phyloP scores from a whole-genome alignment of 53 echinoderm and acorn worm genomes.

The Actinopyga echinites region DNA sequence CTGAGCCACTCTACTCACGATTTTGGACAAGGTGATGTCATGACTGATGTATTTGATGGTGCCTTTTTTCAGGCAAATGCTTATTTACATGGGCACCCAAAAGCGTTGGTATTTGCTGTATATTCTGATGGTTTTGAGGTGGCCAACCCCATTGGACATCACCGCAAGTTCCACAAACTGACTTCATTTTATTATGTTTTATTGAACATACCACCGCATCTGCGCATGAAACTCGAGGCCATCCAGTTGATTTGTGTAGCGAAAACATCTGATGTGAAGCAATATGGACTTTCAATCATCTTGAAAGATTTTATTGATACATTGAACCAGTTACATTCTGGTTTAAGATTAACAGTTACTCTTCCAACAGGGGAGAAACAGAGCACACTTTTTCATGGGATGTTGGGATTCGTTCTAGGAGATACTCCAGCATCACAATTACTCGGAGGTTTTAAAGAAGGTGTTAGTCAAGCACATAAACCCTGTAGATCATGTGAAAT shows the following conservation, averaged over 20 bases:
- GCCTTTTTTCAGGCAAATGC: background rate
- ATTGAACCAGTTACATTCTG: constrained; percentile 7
- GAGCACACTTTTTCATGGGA: constrained; percentile 4
- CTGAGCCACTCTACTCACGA: background rate
- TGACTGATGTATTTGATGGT: constrained; percentile 20
- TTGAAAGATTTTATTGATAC: constrained; percentile 20
- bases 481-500: constrained; percentile 47
- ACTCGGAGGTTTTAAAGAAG: constrained; percentile 49
- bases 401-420: constrained; percentile 19
- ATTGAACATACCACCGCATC: constrained; percentile 38
- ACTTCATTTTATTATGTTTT: constrained; percentile 41
- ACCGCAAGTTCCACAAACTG: constrained; percentile 28
- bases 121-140: constrained; percentile 47
- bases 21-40: constrained; percentile 15
- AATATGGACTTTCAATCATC: constrained; percentile 4
- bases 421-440: constrained; percentile 51
- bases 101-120: constrained; percentile 22
- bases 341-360: constrained; percentile 13
- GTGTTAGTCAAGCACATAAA: constrained; percentile 44
- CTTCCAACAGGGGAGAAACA: background rate
- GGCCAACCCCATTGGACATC: constrained; percentile 42
- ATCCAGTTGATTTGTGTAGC: constrained; percentile 44
- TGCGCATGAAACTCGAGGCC: constrained; percentile 29
- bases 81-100: constrained; percentile 21
- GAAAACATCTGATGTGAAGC: constrained; percentile 30